Percentiles rank a stretch among this genome's conserved stretches.
These are phyloP conservation scores for Mustela nigripes DNA, from an alignment of 2,113 vertebrate genomes.

Conservation along the genomic window DNA sequence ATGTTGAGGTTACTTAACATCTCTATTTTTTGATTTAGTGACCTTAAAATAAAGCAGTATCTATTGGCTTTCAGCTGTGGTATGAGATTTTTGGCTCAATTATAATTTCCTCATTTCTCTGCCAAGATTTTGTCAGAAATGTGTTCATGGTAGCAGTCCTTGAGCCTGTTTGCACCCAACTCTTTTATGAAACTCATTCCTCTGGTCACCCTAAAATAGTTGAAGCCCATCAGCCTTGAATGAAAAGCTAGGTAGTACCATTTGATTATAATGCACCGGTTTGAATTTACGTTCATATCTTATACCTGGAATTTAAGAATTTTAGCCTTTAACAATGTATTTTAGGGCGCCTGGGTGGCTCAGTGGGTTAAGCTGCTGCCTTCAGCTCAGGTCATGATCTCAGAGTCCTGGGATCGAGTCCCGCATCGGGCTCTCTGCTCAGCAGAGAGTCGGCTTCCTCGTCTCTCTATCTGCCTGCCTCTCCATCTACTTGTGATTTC, in stretches of 20 bases:
- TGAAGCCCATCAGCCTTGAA: neutral
- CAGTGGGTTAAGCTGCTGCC: no score
- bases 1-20: neutral
- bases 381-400: no score
- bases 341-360: no score
- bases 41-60: no score
- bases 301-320: neutral
- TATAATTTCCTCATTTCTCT: neutral
- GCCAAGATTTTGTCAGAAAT: neutral
- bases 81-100: neutral
- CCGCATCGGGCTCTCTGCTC: no score
- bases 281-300: neutral
- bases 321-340: neutral
- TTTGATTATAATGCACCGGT: neutral
- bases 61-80: neutral
- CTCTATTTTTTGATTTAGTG: neutral
- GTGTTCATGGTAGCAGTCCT: neutral
- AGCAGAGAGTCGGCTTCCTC: no score
- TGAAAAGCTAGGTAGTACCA: neutral
- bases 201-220: neutral
- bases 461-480: no score
- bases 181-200: neutral
- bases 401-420: no score
- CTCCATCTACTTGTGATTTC: no score
- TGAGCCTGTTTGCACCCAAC: neutral